Evolutionary conservation across 1,140 invertebrate genomes (phyloP).

Genomic region (Yoshiicerus persimilis): DNA sequence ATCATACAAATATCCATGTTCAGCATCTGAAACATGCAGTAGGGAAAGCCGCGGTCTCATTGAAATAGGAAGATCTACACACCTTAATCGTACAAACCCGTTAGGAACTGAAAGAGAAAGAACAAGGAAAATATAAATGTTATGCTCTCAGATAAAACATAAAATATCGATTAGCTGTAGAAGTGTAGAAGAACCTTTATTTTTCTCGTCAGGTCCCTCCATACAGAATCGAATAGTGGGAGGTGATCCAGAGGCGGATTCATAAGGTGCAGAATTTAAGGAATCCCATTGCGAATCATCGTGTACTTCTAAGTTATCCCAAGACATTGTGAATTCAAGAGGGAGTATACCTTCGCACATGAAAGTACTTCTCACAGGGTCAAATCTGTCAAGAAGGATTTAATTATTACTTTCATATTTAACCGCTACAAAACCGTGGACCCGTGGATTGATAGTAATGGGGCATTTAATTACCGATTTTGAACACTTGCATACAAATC

Average conservation of each 20-base stretch:
- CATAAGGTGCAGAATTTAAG: constrained; percentile 63
- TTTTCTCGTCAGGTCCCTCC: constrained; percentile 60
- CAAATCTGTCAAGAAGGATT: not conserved
- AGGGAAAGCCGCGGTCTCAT: not conserved
- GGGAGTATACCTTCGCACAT: constrained; percentile 63
- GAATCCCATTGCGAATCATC: constrained; percentile 50
- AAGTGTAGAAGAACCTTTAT: constrained; percentile 56
- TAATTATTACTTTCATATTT: not conserved
- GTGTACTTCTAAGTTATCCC: constrained; percentile 73
- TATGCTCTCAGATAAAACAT: not conserved
- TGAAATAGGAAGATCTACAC: constrained; percentile 47
- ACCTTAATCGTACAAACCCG: constrained; percentile 51
- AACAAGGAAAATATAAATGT: not conserved
- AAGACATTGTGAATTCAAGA: constrained; percentile 67
- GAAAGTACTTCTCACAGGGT: constrained; percentile 18
- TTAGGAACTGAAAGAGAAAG: constrained; percentile 32
- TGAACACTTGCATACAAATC: not conserved
- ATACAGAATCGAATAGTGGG: constrained; percentile 66
- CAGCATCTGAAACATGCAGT: not conserved
- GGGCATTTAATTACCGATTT: not conserved
- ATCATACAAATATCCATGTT: not conserved
- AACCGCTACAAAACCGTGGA: too few relatives aligned
- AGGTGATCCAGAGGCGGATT: constrained; percentile 58
- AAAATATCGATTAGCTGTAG: not conserved
- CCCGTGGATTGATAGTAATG: too few relatives aligned